Conservation (phyloP, 2,113 vertebrate genomes). For the Pseudopodoces humilis region DNA sequence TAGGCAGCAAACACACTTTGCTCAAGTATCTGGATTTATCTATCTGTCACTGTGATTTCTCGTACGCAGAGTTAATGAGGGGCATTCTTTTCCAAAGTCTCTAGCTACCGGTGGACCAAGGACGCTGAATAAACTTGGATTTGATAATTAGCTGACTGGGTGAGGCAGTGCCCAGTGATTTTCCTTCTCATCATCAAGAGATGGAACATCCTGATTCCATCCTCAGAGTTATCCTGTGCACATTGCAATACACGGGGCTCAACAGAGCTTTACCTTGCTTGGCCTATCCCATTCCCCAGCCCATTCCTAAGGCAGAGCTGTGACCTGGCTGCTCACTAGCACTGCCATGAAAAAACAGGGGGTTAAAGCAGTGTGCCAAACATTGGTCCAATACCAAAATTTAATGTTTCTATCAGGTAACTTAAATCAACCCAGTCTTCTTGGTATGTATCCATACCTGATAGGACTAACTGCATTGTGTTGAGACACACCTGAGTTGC, state of each 20-base stretch:
- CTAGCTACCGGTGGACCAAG: background rate
- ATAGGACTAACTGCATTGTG: background rate
- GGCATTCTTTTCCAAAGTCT: background rate
- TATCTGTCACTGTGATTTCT: background rate
- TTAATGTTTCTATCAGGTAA: background rate
- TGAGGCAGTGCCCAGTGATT: background rate
- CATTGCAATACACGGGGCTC: background rate
- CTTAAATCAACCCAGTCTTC: background rate
- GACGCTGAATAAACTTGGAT: background rate
- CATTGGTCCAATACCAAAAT: background rate
- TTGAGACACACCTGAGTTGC: background rate
- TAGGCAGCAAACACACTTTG: slow-evolving; percentile 22
- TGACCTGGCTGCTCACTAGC: background rate
- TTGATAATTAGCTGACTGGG: background rate
- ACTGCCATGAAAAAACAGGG: background rate
- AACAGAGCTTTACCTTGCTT: background rate
- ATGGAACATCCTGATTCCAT: background rate
- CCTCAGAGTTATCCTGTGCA: background rate
- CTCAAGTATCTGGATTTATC: slow-evolving; percentile 31
- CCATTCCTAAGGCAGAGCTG: background rate
- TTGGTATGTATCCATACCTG: background rate
- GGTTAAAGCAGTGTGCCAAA: background rate
- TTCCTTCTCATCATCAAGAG: background rate
- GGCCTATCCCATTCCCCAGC: background rate
- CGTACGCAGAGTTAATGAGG: background rate